A percentile compares a stretch with the other conserved stretches of the same genome.
These are phyloP conservation scores for Megaustenia siamemsis DNA, from an alignment of 2,888 invertebrate genomes.

Conservation along the genomic window DNA sequence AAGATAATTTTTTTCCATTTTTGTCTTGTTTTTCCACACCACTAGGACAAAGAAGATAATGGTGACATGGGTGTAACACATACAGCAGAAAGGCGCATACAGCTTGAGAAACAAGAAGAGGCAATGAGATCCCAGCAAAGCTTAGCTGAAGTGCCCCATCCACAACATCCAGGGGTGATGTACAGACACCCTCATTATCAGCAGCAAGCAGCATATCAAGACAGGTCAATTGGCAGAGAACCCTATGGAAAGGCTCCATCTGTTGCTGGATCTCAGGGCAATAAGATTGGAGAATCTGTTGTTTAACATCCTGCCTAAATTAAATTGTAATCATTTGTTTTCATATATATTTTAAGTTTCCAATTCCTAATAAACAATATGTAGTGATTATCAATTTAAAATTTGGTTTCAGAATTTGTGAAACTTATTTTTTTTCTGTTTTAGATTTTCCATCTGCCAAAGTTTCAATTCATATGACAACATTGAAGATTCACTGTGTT, in stretches of 20 bases:
- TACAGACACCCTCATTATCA: constrained; percentile 30
- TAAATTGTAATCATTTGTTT: too few relatives aligned
- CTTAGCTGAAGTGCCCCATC: not conserved
- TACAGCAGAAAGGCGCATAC: constrained; percentile 17
- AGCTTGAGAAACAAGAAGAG: constrained; percentile 53
- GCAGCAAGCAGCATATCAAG: constrained; percentile 39
- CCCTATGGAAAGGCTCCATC: constrained; percentile 33
- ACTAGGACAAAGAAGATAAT: constrained; percentile 51
- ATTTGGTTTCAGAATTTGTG: too few relatives aligned
- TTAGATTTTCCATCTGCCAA: too few relatives aligned
- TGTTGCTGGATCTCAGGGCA: constrained; percentile 13
- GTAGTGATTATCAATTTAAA: too few relatives aligned
- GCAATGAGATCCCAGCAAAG: constrained; percentile 39
- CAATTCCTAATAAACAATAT: too few relatives aligned
- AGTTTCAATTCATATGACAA: too few relatives aligned
- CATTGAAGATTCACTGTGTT: too few relatives aligned
- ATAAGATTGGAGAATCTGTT: constrained; percentile 44
- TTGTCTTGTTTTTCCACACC: not conserved
- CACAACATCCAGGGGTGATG: not conserved
- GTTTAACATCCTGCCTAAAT: constrained; percentile 21
- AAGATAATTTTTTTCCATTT: not conserved
- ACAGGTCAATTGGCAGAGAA: constrained; percentile 2
- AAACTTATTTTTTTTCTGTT: too few relatives aligned
- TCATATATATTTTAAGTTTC: too few relatives aligned
- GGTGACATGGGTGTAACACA: constrained; percentile 49